Evolutionary conservation across 2,113 vertebrate genomes (phyloP), one percentile per base, ranked within the genome.

Genomic region (Equus quagga): DNA sequence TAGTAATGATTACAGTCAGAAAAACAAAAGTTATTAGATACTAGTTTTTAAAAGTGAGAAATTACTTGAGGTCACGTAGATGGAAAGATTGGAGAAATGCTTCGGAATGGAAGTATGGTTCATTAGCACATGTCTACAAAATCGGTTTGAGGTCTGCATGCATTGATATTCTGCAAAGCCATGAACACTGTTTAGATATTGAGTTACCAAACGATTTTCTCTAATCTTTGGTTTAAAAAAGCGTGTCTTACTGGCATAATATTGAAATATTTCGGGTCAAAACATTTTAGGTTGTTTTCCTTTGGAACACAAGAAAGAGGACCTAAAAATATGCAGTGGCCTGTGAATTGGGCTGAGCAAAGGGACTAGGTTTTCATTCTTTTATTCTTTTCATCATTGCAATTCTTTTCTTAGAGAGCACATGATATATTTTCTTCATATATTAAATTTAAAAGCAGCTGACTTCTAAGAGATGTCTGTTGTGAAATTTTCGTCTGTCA

Each of bases 401-500:
- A 83, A 11, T 82, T 70, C 3, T 81, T 91, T 75, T 95, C 69
- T 94, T 62, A 67, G 46, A 33, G 5, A 75, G 14, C 21, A 26
- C 14, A 80, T 28, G 31, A 62, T 86, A 24, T 79, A 54, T 94
- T 96, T 83, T 72, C 62, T 92, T 94, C 60, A 73, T 88, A 85
- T 54, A 64, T 75, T 88, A 92, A 92, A 87, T 18, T 84, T 92
- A 62, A 97, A 94, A 89, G 82, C 11, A 67, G 26, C 72, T 87
- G 21, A 92, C 54, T 96, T 97, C 86, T 92, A 49, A 96, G 83
- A 91, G 82, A 92, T 83, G 24, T 56, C 86, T 88, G 67, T 70
- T 87, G 14, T 93, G 88, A 96, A 96, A 90, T 97, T 94, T 89
- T 87, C 51, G 72, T 93, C 69, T 97, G 69, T 96, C 94, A 97